phyloP scores from a whole-genome alignment of 2,797 vertebrate genomes.

The Oreochromis grahami region DNA sequence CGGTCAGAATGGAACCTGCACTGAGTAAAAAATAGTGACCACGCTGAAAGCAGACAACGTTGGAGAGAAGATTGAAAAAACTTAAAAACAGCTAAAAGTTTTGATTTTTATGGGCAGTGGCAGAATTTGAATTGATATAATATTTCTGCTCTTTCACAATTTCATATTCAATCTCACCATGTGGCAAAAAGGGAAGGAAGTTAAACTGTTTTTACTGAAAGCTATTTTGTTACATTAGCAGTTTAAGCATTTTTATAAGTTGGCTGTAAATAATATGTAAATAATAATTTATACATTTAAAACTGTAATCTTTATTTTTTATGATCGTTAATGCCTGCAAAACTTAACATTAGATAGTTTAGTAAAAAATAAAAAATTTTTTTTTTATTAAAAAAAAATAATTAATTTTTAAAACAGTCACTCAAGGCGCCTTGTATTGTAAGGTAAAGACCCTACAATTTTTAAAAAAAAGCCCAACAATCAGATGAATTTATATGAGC shows the following conservation, averaged over 20 bases:
- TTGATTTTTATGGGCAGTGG: not conserved
- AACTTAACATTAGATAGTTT: not conserved
- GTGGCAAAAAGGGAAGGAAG: not conserved
- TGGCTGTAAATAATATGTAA: not conserved
- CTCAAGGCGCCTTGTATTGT: not conserved
- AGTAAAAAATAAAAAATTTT: no score
- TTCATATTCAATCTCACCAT: not conserved
- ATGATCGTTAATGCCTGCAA: not conserved
- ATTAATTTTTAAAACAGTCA: not conserved
- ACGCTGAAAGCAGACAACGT: not conserved
- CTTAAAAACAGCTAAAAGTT: not conserved
- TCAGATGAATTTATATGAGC: not conserved
- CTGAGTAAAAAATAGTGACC: accelerated
- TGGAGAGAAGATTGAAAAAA: not conserved
- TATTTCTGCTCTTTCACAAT: not conserved
- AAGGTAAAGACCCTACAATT: no score
- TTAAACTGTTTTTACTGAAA: accelerated
- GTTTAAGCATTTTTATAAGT: not conserved
- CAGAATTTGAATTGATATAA: accelerated
- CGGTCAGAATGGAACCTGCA: not conserved
- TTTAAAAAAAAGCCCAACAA: not conserved
- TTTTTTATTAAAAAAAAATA: accelerated
- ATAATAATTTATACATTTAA: not conserved
- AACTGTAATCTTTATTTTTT: not conserved
- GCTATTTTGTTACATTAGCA: not conserved